Conservation (phyloP, 2,888 invertebrate species). For the Herminia tarsipennalis region DNA sequence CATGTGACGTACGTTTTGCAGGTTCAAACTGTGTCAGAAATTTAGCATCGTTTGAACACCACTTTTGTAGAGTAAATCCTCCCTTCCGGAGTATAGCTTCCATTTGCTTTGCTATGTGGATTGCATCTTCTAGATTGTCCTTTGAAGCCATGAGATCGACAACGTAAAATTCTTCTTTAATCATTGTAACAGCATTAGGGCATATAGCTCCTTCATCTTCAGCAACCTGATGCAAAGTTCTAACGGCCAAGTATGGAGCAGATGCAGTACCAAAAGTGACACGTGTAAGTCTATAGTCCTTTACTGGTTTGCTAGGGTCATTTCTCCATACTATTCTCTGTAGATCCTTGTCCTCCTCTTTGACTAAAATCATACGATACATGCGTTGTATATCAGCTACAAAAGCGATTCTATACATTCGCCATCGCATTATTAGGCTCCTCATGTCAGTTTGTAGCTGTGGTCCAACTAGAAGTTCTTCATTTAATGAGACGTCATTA, state of each 20-base stretch:
- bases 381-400: constrained; percentile 6
- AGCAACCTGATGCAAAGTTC: constrained; percentile 5
- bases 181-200: neutral
- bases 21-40: constrained; percentile 7
- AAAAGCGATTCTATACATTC: constrained; percentile 5
- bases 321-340: constrained; percentile 13
- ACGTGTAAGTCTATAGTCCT: constrained; percentile 4
- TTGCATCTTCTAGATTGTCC: constrained; percentile 4
- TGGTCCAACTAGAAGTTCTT: constrained; percentile 12
- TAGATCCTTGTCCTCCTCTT: neutral
- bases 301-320: constrained; percentile 3
- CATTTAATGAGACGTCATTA: constrained; percentile 9
- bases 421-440: constrained; percentile 7
- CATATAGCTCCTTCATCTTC: constrained; percentile 8
- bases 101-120: neutral
- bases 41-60: constrained; percentile 6
- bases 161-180: constrained; percentile 9
- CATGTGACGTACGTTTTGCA: constrained; percentile 2
- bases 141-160: constrained; percentile 3
- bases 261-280: constrained; percentile 13
- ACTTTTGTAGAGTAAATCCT: constrained; percentile 9
- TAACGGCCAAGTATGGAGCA: constrained; percentile 13
- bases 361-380: constrained; percentile 2
- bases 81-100: constrained; percentile 5
- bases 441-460: constrained; percentile 10